A percentile compares a stretch with the other conserved stretches of the same genome.
Conservation (phyloP, 2,888 invertebrate genomes). For the Odontocerum albicorne region DNA sequence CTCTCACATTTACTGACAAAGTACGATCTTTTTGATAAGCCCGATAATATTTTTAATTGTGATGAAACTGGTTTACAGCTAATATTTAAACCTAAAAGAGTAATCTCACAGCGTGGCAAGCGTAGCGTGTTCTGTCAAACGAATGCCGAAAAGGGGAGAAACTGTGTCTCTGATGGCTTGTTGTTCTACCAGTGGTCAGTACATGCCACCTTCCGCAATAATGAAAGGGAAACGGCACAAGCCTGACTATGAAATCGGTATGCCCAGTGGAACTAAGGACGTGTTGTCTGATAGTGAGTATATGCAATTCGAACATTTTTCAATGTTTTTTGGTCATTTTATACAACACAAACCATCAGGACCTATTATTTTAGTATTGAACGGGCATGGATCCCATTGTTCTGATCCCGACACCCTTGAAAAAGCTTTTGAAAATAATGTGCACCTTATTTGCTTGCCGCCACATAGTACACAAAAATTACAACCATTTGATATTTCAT, state of each 20-base stretch:
- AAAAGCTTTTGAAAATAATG: slow-evolving; percentile 7
- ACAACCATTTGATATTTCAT: slow-evolving; percentile 2
- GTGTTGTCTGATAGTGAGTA: no score
- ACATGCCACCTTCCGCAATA: neutral
- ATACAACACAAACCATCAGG: slow-evolving; percentile 5
- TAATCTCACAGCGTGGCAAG: neutral
- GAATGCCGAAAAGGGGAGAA: neutral
- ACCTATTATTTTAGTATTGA: slow-evolving; percentile 3
- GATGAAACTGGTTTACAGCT: neutral
- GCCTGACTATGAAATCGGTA: no score
- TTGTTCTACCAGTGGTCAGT: neutral
- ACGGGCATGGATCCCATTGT: slow-evolving; percentile 5
- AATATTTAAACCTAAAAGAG: neutral
- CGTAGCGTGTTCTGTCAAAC: neutral
- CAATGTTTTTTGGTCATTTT: no score
- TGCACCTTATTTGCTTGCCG: no score
- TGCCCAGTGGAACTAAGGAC: no score
- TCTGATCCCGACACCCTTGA: slow-evolving; percentile 4
- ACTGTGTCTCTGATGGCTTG: neutral
- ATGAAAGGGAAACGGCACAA: no score
- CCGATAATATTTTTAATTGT: neutral
- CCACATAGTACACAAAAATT: slow-evolving; percentile 1
- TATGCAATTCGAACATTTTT: no score
- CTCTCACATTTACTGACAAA: neutral
- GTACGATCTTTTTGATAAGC: neutral